Evolutionary conservation across 2,113 vertebrate species (phyloP), one percentile per base, ranked within the genome.

Genomic region (Seriola quinqueradiata): DNA sequence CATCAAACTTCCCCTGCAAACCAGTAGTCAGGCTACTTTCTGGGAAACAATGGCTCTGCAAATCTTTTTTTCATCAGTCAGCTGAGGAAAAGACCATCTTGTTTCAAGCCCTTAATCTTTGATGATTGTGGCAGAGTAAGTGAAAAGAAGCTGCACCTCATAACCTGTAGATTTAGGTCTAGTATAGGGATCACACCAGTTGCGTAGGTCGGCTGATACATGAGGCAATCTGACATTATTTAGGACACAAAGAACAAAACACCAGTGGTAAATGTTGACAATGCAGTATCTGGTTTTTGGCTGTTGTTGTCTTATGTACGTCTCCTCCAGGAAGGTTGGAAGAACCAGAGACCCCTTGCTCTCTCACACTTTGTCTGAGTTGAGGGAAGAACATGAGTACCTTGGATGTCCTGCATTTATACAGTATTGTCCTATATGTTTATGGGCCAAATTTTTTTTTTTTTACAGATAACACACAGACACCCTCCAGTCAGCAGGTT

Each of bases 1-100:
- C 8, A 2, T 67, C 16, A 34, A 75, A 88, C 71, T 90, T 89
- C 85, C 90, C 80, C 69, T 50, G 46, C 25, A 54, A 28, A 61
- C 4, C 16, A 23, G 1, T 48, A 69, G 54, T 58, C 44, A n/a
- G 8, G 5, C 14, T 11, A 42, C 0, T 8, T 82, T 87, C 57
- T 77, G 25, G 36, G 77, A 87, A 90, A 55, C 11, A 44, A 28
- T 23, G 21, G 36, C 8, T 59, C 11, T 75, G 21, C 17, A 36
- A 14, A n/a, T 1, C 5, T 10, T 64, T 60, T 66, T 44, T 63
- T 7, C 40, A 38, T 52, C 0, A 6, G 38, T 82, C 75, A 70
- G 55, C 69, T 70, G 55, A 77, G 16, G 23, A 36, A 25, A 3
- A 36, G 8, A 44, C 1, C n/a, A 19, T 44, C 8, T 60, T 16